Evolutionary conservation across 1,140 invertebrate species (phyloP), one percentile per base, ranked within the genome.

Genomic region (Dysdera silvatica): DNA sequence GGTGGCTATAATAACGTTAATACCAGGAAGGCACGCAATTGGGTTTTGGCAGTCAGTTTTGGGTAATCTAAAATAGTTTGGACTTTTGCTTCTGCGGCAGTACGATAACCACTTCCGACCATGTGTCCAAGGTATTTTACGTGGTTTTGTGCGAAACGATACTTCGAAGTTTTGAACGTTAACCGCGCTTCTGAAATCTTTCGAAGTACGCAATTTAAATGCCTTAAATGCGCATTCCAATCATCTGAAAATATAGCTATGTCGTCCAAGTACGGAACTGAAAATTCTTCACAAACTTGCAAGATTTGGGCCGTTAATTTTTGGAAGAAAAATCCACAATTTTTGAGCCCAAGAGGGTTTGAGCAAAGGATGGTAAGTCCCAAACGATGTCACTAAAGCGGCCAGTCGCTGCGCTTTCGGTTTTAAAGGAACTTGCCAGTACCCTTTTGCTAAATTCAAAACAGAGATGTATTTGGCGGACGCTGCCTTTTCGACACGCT

Each of bases 41-140:
- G 56, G 0, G 31, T 33, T 47, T 49, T 59, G 2, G 24, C 47
- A 3, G 12, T 10, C 6, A 45, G 43, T 14, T 2, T 49, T 5
- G 56, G 56, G 24, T 48, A 59, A n/a, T 59, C 23, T 18, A 23
- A 18, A 12, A 59, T 37, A 24, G 32, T 23, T 59, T 59, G 56
- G 26, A 59, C 24, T n/a, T 58, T 58, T 2, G 37, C 6, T 35
- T 35, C 45, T 12, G n/a, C 26, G 3, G 28, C 29, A 6, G 28
- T 20, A 18, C 43, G 18, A 3, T 20, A 20, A n/a, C 54, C 41
- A 5, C 47, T 18, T 7, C 40, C 54, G 6, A 57, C 54, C 32
- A 57, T 2, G 35, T 58, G 43, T 23, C 18, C 43, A 12, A 48
- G 26, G 32, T 45, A 31, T 32, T 56, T 56, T 28, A 43, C 37